phyloP scores from a whole-genome alignment of 2,888 invertebrate genomes.

The Meloe dianella region DNA sequence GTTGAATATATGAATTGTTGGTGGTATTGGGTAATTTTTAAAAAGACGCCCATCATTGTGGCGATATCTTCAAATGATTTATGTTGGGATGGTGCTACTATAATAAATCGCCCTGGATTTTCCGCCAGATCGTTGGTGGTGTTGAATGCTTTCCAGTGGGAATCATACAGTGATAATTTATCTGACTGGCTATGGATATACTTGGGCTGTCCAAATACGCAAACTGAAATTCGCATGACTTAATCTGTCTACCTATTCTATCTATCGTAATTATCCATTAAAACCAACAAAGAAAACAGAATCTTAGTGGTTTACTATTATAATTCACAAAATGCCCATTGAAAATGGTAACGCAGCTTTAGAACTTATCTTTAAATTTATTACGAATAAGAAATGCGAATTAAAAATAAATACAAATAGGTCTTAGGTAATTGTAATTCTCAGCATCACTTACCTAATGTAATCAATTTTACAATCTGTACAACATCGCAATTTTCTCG shows the following conservation, averaged over 20 bases:
- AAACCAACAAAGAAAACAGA: neutral
- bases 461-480: conserved; percentile 79
- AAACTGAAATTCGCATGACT: neutral
- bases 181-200: conserved; percentile 31
- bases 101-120: conserved; percentile 46
- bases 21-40: neutral
- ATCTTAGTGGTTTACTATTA: neutral
- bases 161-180: conserved; percentile 34
- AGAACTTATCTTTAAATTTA: too few species aligned
- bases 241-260: neutral
- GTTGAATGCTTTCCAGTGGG: conserved; percentile 37
- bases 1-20: neutral
- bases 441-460: conserved; percentile 72
- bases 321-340: too few species aligned
- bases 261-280: neutral
- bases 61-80: conserved; percentile 57
- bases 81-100: conserved; percentile 52
- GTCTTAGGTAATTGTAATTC: neutral
- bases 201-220: neutral
- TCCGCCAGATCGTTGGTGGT: conserved; percentile 39
- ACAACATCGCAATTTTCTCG: conserved; percentile 81
- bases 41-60: conserved; percentile 43
- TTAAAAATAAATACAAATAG: too few species aligned
- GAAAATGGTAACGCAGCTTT: too few species aligned
- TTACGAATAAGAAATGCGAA: too few species aligned